phyloP scores from a whole-genome alignment of 2,113 vertebrate genomes.

The Heliornis fulica region DNA sequence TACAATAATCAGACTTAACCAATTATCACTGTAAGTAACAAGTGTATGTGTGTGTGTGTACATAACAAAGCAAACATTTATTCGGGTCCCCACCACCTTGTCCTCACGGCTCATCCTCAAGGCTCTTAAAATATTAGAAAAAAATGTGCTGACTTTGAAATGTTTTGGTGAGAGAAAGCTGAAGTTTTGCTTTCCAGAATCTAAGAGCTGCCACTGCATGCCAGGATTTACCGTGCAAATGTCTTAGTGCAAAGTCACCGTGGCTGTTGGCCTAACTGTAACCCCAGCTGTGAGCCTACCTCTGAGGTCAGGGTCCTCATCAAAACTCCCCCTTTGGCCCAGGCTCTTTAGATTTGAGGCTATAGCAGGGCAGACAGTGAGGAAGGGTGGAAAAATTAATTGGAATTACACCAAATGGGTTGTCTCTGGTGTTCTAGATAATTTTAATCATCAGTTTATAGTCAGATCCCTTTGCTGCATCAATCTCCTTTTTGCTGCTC shows the following conservation, averaged over 20 bases:
- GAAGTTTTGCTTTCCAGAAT: neutral
- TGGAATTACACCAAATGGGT: neutral
- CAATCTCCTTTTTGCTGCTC: neutral
- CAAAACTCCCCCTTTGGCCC: neutral
- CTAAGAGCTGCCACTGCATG: neutral
- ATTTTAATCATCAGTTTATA: neutral
- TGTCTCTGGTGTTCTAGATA: neutral
- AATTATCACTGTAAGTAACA: rapidly evolving
- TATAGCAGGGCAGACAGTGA: neutral
- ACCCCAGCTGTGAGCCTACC: neutral
- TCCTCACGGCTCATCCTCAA: neutral
- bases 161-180: neutral
- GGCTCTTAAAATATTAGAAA: neutral
- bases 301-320: neutral
- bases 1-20: neutral
- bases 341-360: neutral
- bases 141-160: neutral
- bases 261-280: neutral
- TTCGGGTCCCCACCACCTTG: neutral
- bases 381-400: neutral
- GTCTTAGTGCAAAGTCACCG: neutral
- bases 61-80: neutral
- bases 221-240: neutral
- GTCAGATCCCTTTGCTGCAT: neutral
- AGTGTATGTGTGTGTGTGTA: no score